phyloP scores from a whole-genome alignment of 2,888 invertebrate species.

The Barypeithes pellucidus region DNA sequence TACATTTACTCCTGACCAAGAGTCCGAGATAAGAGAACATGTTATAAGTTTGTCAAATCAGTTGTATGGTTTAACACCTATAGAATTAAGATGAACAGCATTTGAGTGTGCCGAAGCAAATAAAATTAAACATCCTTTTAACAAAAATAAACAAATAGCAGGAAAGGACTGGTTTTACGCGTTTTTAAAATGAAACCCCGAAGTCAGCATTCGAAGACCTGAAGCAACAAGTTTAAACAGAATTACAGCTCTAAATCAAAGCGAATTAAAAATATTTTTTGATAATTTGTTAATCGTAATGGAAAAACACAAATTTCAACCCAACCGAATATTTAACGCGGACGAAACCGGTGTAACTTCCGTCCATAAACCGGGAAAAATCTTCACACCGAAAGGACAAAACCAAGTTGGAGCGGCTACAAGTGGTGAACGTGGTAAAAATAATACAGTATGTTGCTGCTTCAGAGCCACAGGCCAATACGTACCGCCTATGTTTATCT shows the following conservation, averaged over 20 bases:
- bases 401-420: constrained; percentile 14
- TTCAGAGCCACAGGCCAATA: constrained; percentile 12
- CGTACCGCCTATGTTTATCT: constrained; percentile 22
- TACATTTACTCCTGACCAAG: constrained; percentile 7
- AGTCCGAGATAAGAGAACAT: constrained; percentile 1
- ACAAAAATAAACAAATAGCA: not conserved
- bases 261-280: not conserved
- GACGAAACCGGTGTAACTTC: constrained; percentile 24
- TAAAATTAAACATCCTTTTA: not conserved
- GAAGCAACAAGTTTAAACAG: constrained; percentile 12
- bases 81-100: not conserved
- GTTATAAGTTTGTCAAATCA: not conserved
- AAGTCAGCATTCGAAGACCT: constrained; percentile 1
- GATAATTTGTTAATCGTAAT: constrained; percentile 1
- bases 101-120: constrained; percentile 4
- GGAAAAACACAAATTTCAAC: not conserved
- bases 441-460: constrained; percentile 24
- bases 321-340: constrained; percentile 9
- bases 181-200: not conserved
- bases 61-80: constrained; percentile 2
- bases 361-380: constrained; percentile 12
- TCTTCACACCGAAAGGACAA: not conserved
- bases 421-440: constrained; percentile 30
- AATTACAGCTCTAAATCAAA: constrained; percentile 11
- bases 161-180: constrained; percentile 13